Percentiles rank a stretch among this genome's conserved stretches.
These are phyloP conservation scores for Parnassius orleans DNA, from an alignment of 2,888 invertebrate genomes.

Conservation along the genomic window DNA sequence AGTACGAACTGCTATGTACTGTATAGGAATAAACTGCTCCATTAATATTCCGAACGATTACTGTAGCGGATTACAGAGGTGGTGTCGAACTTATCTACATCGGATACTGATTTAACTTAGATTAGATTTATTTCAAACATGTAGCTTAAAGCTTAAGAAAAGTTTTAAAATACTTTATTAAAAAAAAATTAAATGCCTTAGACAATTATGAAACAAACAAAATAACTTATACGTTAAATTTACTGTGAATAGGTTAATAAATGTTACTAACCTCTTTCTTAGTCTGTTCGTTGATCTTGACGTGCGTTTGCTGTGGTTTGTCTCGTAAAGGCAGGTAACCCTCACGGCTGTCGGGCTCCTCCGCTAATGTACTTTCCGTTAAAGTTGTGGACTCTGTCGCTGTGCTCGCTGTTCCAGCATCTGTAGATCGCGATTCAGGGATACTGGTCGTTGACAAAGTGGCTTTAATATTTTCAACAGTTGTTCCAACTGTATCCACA, in stretches of 20 bases:
- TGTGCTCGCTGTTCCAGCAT: constrained; percentile 60
- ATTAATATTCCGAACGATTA: too few relatives aligned
- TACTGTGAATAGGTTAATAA: neutral
- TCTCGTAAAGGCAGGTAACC: constrained; percentile 74
- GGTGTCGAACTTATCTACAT: too few relatives aligned
- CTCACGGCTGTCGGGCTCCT: constrained; percentile 72
- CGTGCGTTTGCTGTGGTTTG: constrained; percentile 72
- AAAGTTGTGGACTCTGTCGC: constrained; percentile 60
- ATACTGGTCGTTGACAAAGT: constrained; percentile 58
- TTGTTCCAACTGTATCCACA: constrained; percentile 61
- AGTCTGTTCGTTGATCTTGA: constrained; percentile 78
- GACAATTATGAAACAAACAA: too few relatives aligned
- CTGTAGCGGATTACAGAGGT: too few relatives aligned
- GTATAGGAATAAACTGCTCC: too few relatives aligned
- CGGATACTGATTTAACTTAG: too few relatives aligned
- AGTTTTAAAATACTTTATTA: too few relatives aligned
- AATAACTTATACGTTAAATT: too few relatives aligned
- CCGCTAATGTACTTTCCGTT: constrained; percentile 56
- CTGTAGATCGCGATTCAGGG: constrained; percentile 60
- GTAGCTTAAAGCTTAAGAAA: too few relatives aligned
- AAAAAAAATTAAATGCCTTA: too few relatives aligned
- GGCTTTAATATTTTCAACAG: constrained; percentile 56
- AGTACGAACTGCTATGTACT: too few relatives aligned
- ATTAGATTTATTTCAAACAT: too few relatives aligned
- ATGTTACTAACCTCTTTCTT: constrained; percentile 75